Base-by-base conservation (phyloP, 2,113 vertebrate genomes). In the Pollimyrus isidori region DNA sequence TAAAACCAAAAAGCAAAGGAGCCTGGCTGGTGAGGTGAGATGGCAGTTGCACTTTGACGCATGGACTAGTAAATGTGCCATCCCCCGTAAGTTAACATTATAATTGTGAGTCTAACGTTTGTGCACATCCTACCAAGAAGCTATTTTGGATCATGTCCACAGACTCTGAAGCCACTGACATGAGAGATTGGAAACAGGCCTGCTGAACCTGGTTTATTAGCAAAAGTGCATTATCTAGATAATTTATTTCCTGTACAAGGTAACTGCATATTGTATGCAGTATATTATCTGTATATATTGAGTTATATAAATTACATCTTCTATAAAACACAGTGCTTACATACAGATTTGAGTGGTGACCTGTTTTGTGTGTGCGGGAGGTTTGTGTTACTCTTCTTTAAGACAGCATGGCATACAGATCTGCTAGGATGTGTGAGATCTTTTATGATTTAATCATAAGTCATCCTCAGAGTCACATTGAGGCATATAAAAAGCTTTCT, bases 381-480 rank as follows among this genome's bases (percentile, higher is more conserved):
- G 19, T 48, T 84, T 84, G 23, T 46, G 21, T 48, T 84, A 45
- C 2, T 84, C 82, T 84, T 84, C 7, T 80, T 84, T 84, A n/a
- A 84, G 82, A 48, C 19, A 9, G 45, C 45, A n/a, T 11, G 39
- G 82, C 4, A 23, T 48, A 23, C 35, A 46, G 82, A 21, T 48
- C 42, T 84, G 39, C 35, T 3, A 84, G 82, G 23, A 45, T 82
- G 5, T 82, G 39, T 82, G 7, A 69, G 62, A 10, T 35, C 73
- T 84, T 84, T 84, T 46, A 46, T 84, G 82, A 48, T 84, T 84
- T 84, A 84, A 46, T 84, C 42, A 82, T 82, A 84, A 84, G 82
- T 23, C 45, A 84, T 48, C 82, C 42, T 3, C 42, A 84, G 39
- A 84, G 82, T 84, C 82, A 13, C 82, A 84, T 13, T 42, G 11